phyloP scores from a whole-genome alignment of 2,888 invertebrate species.

The Sphaerophoria taeniata region DNA sequence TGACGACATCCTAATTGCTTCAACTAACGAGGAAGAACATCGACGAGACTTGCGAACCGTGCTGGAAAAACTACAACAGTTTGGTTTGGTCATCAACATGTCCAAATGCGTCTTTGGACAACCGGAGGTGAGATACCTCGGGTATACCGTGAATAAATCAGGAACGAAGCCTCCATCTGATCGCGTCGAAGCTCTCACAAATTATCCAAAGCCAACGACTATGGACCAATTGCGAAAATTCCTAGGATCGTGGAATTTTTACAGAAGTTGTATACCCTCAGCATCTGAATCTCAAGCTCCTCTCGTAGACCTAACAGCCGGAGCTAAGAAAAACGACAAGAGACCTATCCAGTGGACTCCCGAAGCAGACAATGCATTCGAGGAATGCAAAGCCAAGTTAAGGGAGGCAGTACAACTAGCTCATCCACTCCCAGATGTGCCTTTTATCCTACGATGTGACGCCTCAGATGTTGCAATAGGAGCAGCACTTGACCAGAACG shows the following conservation, averaged over 20 bases:
- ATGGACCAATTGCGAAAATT: conserved; percentile 40
- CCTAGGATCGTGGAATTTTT: conserved; percentile 52
- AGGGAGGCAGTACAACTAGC: conserved; percentile 43
- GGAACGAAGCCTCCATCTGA: conserved; percentile 39
- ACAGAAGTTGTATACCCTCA: conserved; percentile 34
- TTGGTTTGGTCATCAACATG: conserved; percentile 12
- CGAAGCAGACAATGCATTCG: conserved; percentile 21
- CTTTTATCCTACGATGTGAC: conserved; percentile 28
- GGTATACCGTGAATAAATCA: conserved; percentile 22
- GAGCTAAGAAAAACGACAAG: conserved; percentile 46
- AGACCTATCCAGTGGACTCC: conserved; percentile 13
- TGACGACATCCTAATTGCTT: conserved; percentile 13
- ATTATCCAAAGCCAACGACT: conserved; percentile 31
- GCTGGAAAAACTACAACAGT: conserved; percentile 12
- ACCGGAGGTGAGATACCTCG: conserved; percentile 38
- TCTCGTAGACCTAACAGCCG: conserved; percentile 16
- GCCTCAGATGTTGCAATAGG: conserved; percentile 7
- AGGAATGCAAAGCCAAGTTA: conserved; percentile 33
- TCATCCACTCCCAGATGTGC: conserved; percentile 13
- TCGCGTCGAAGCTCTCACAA: conserved; percentile 28
- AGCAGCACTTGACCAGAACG: conserved; percentile 30
- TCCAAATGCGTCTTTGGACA: conserved; percentile 62
- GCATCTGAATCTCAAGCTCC: conserved; percentile 45
- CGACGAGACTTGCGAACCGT: conserved; percentile 22
- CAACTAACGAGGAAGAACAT: conserved; percentile 11